Percentiles rank a stretch among this genome's conserved stretches.
Evolutionary conservation across 2,113 vertebrate genomes (phyloP).

Genomic region (Spilogale gracilis): DNA sequence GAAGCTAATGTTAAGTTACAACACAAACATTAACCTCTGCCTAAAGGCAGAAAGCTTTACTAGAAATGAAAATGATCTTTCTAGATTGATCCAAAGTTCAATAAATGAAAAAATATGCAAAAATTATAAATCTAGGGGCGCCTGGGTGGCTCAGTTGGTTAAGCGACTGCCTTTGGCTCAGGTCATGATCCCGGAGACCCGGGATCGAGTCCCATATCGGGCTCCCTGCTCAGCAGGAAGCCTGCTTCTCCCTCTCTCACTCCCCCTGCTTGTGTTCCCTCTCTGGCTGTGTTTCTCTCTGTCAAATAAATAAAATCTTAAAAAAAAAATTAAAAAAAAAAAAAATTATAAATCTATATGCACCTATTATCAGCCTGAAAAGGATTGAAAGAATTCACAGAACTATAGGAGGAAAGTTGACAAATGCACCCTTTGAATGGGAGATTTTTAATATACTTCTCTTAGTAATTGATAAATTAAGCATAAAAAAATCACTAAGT

Average conservation of each 20-base stretch:
- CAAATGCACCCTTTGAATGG: not conserved
- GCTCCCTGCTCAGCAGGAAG: too few relatives aligned
- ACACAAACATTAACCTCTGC: not conserved
- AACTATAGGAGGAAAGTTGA: not conserved
- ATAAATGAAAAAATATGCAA: not conserved
- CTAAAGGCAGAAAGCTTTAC: not conserved
- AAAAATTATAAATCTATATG: not conserved
- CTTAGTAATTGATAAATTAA: slow-evolving; percentile 54
- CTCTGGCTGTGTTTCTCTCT: too few relatives aligned
- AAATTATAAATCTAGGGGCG: not conserved
- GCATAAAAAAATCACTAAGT: slow-evolving; percentile 46
- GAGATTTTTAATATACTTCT: not conserved
- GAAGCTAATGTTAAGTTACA: not conserved
- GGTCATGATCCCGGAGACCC: too few relatives aligned
- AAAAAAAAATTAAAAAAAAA: too few relatives aligned
- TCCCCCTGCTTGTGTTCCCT: too few relatives aligned
- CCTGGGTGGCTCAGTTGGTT: too few relatives aligned
- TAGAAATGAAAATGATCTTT: not conserved
- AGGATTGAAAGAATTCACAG: not conserved
- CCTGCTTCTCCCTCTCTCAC: too few relatives aligned
- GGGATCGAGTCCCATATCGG: too few relatives aligned
- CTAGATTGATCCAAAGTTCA: not conserved
- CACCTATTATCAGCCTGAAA: not conserved
- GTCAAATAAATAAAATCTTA: too few relatives aligned
- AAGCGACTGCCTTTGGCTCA: too few relatives aligned